phyloP scores from a whole-genome alignment of 1,140 invertebrate genomes.

The Oryctes rhinoceros region DNA sequence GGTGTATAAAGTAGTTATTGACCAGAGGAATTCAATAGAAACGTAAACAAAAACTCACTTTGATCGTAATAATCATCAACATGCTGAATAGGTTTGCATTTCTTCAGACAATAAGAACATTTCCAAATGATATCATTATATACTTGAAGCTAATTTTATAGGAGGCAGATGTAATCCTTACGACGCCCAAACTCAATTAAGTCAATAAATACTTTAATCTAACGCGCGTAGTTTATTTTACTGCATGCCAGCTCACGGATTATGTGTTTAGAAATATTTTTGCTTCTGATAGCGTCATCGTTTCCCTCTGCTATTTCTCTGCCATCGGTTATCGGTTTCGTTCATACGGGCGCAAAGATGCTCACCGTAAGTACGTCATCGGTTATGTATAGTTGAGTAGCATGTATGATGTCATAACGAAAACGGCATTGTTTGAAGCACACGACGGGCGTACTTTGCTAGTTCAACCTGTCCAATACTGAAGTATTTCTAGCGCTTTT shows the following conservation, averaged over 20 bases:
- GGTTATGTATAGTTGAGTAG: slow-evolving; percentile 13
- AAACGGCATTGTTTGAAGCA: slow-evolving; percentile 7
- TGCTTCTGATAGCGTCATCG: slow-evolving; percentile 11
- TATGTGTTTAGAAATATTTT: slow-evolving; percentile 30
- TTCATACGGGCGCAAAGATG: neutral
- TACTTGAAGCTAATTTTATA: slow-evolving; percentile 6
- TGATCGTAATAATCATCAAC: no score
- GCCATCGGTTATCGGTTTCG: neutral
- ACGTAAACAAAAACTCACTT: no score
- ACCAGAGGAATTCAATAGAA: no score
- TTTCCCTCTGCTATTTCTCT: slow-evolving; percentile 18
- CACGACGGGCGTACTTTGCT: neutral
- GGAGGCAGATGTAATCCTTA: slow-evolving; percentile 19
- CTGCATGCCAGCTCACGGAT: slow-evolving; percentile 3
- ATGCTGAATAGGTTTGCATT: neutral
- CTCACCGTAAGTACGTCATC: neutral
- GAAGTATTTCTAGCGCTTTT: slow-evolving; percentile 17
- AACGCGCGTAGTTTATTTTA: slow-evolving; percentile 25
- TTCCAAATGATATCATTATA: neutral
- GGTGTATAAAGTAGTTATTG: no score
- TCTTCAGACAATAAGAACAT: neutral
- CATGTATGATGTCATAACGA: neutral
- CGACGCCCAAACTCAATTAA: slow-evolving; percentile 27
- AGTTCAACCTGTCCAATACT: neutral
- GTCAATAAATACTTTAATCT: slow-evolving; percentile 25